Evolutionary conservation across 2,888 invertebrate species (phyloP).

Genomic region (Melolontha melolontha): DNA sequence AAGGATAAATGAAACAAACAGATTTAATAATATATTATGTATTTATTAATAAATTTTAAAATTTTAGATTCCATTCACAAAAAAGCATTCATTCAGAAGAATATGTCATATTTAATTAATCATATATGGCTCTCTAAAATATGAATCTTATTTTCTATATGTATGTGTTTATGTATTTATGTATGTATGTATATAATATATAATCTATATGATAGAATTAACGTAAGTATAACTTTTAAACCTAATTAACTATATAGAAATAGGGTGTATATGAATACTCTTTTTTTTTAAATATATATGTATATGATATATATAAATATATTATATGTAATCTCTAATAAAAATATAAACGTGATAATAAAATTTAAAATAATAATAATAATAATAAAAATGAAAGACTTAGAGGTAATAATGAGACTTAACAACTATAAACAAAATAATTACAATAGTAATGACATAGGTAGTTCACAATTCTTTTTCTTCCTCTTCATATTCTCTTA

Average conservation of each 20-base stretch:
- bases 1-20: conserved; percentile 1
- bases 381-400: conserved; percentile 43
- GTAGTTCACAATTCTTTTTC: too few species aligned
- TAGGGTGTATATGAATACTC: conserved; percentile 41
- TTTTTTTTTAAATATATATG: conserved; percentile 25
- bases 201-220: conserved; percentile 6
- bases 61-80: conserved; percentile 29
- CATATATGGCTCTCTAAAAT: conserved; percentile 16
- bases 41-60: conserved; percentile 34
- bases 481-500: too few species aligned
- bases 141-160: not conserved
- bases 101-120: conserved; percentile 4
- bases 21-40: conserved; percentile 31
- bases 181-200: too few species aligned
- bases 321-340: conserved; percentile 24
- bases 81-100: conserved; percentile 9
- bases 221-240: not conserved
- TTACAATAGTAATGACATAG: conserved; percentile 23
- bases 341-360: conserved; percentile 40
- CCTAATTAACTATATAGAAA: conserved; percentile 25
- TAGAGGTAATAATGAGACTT: conserved; percentile 45
- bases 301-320: conserved; percentile 35
- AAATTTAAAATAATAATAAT: conserved; percentile 41
- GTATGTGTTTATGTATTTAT: too few species aligned
- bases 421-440: conserved; percentile 30